A percentile compares a stretch with the other conserved stretches of the same genome.
phyloP scores from a whole-genome alignment of 2,888 invertebrate genomes.

The Exocentrus adspersus region DNA sequence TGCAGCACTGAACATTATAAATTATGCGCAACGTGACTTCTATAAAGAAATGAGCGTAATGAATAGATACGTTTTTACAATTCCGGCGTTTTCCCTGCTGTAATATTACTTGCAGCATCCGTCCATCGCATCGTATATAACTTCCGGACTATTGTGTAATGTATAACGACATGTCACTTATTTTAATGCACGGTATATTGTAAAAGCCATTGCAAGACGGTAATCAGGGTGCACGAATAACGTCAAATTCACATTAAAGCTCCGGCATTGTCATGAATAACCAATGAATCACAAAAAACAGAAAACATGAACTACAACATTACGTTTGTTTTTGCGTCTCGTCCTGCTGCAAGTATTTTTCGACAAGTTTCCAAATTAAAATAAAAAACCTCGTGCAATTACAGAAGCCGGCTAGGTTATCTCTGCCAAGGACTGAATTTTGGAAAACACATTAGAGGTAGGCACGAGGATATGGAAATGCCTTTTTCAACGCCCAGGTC shows the following conservation, averaged over 20 bases:
- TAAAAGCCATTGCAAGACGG: slow-evolving; percentile 18
- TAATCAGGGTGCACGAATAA: slow-evolving; percentile 23
- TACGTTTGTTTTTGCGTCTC: slow-evolving; percentile 18
- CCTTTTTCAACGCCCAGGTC: slow-evolving; percentile 41
- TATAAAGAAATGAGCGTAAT: neutral
- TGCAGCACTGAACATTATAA: neutral
- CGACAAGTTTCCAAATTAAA: slow-evolving; percentile 25
- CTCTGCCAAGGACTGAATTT: slow-evolving; percentile 10
- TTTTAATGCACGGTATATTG: slow-evolving; percentile 16
- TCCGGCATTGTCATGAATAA: slow-evolving; percentile 19
- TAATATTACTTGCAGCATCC: neutral
- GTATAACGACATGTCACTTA: slow-evolving; percentile 9
- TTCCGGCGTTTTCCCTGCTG: neutral
- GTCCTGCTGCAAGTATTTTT: neutral
- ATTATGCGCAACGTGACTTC: neutral
- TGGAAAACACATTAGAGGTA: slow-evolving; percentile 19
- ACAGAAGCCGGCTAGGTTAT: slow-evolving; percentile 5
- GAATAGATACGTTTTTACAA: neutral
- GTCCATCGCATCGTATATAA: neutral
- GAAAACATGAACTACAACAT: slow-evolving; percentile 14
- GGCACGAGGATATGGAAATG: slow-evolving; percentile 20
- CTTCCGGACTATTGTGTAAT: neutral
- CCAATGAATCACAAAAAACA: slow-evolving; percentile 18
- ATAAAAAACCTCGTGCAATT: slow-evolving; percentile 7
- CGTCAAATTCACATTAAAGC: slow-evolving; percentile 20